These are phyloP conservation scores for Isaurus tuberculatus DNA, from an alignment of 92 coral and sea anemone species.

Conservation along the genomic window DNA sequence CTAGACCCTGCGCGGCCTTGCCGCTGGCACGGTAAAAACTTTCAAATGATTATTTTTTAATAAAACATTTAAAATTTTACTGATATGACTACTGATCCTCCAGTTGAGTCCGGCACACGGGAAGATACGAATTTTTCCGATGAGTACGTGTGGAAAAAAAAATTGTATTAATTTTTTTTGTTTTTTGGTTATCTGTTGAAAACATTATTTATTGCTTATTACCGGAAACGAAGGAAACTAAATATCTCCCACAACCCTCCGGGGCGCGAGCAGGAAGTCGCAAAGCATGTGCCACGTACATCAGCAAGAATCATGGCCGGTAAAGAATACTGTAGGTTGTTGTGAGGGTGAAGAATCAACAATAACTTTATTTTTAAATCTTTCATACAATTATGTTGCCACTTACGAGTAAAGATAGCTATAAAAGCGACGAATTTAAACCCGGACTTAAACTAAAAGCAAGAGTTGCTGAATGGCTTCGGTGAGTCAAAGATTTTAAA, in stretches of 20 bases:
- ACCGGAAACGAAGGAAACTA: slow-evolving; percentile 3
- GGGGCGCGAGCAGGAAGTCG: slow-evolving; percentile 37
- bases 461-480: slow-evolving; percentile 81
- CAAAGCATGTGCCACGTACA: slow-evolving; percentile 42
- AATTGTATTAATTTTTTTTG: too few relatives aligned
- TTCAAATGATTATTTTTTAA: too few relatives aligned
- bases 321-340: background rate
- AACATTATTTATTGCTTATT: too few relatives aligned
- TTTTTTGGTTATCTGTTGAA: too few relatives aligned
- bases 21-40: too few relatives aligned
- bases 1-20: too few relatives aligned
- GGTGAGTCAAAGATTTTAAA: slow-evolving; percentile 51
- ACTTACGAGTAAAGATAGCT: slow-evolving; percentile 91
- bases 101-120: too few relatives aligned
- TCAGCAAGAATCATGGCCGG: slow-evolving; percentile 28
- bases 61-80: too few relatives aligned
- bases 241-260: slow-evolving; percentile 21
- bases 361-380: background rate
- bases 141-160: too few relatives aligned
- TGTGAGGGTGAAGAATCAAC: background rate
- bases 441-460: slow-evolving; percentile 84
- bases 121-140: too few relatives aligned
- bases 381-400: slow-evolving; percentile 80
- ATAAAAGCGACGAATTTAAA: slow-evolving; percentile 88
- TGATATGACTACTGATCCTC: too few relatives aligned